These are phyloP conservation scores for zebrafish (Danio rerio) DNA, from an alignment of 2,113 vertebrate species.

Conservation along the genomic window DNA sequence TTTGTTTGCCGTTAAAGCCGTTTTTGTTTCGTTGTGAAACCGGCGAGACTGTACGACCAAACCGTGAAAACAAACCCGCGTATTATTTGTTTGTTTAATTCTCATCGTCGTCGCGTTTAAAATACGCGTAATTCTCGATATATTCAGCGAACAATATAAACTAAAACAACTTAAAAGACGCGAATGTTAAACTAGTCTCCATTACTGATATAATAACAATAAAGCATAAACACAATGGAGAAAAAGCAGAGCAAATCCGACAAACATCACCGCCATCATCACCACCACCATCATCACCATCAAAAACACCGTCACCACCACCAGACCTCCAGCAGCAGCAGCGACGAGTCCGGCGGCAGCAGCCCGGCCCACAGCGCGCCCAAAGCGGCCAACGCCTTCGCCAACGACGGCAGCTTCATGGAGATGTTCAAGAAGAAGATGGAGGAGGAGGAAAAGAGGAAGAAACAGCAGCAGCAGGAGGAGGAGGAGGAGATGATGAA, in stretches of 20 bases:
- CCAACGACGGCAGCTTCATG: constrained; percentile 96
- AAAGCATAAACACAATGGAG: constrained; percentile 28
- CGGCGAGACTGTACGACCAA: not conserved
- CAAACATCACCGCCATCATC: constrained; percentile 64
- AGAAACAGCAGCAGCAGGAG: constrained; percentile 56
- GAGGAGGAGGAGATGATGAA: constrained; percentile 62
- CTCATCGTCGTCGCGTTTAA: not conserved
- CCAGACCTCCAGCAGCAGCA: constrained; percentile 33
- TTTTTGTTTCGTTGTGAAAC: not conserved
- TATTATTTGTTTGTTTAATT: not conserved
- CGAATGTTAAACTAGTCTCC: not conserved
- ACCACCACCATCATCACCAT: constrained; percentile 46
- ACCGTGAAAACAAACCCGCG: not conserved
- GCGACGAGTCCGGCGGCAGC: constrained; percentile 43
- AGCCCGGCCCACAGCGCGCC: constrained; percentile 74
- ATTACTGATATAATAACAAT: not conserved
- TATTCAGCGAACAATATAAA: no score
- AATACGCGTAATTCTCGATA: not conserved
- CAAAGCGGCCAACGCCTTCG: constrained; percentile 85
- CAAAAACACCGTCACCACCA: constrained; percentile 25
- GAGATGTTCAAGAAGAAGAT: constrained; percentile 95
- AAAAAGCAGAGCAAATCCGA: constrained; percentile 17
- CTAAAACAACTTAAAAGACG: no score
- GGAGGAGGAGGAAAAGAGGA: constrained; percentile 74
- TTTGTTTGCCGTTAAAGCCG: not conserved